Evolutionary conservation across 2,888 invertebrate species (phyloP).

Genomic region (Rhopalosiphum nymphaeae): DNA sequence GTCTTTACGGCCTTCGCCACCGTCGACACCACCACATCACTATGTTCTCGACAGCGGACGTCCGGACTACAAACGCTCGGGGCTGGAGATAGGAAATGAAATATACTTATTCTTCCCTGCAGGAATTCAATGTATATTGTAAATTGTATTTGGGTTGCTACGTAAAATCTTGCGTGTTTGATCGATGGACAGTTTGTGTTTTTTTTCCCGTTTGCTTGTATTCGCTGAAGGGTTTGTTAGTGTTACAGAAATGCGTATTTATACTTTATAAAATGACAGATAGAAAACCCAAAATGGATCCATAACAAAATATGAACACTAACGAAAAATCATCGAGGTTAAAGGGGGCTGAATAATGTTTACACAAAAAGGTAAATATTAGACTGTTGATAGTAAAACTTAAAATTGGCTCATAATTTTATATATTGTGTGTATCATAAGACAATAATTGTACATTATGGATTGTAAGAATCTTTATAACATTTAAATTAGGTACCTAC

Average conservation of each 20-base stretch:
- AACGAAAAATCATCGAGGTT: neutral
- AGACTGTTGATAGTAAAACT: no score
- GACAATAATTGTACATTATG: neutral
- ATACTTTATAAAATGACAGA: neutral
- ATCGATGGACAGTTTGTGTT: neutral
- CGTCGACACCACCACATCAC: neutral
- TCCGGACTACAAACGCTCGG: neutral
- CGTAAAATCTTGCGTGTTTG: neutral
- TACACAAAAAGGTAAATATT: neutral
- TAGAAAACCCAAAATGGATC: neutral
- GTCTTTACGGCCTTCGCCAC: neutral
- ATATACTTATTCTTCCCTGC: neutral
- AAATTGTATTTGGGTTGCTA: neutral
- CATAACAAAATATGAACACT: neutral
- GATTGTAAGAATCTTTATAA: neutral
- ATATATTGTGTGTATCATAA: no score
- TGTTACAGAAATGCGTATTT: neutral
- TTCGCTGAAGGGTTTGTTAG: neutral
- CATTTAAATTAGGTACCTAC: neutral
- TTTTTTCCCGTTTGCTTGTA: neutral
- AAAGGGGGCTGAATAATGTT: neutral
- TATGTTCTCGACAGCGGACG: neutral
- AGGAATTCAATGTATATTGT: neutral
- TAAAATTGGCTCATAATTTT: no score
- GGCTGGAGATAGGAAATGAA: conserved; percentile 24